Base-by-base conservation (phyloP, 1,140 invertebrate species). In the Ostrea denselamellosa region DNA sequence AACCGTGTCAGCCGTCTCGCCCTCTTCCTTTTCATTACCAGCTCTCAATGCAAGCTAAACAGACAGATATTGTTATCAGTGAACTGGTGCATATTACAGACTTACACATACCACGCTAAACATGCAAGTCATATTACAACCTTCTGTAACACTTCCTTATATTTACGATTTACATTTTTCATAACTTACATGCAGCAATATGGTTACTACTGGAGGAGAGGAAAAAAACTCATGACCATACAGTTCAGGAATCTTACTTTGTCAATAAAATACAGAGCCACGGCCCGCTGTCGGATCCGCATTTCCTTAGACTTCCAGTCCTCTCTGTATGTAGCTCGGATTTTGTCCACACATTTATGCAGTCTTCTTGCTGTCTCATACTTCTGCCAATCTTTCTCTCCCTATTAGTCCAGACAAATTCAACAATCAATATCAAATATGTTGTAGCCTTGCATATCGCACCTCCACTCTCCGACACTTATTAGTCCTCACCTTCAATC, bases 301-400 rank as follows among this genome's bases (percentile, higher is more conserved):
- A 99, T 99, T 95, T 99, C 99, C 94, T 99, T 99, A 3, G 98
- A 98, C 95, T 99, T 99, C 97, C 97, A 99, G 94, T 99, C 99
- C 87, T 97, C 96, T 83, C 96, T 96, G 95, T 99, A 99, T 90
- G 98, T 95, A 9, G 96, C 95, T 89, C 99, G 96, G 92, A 99
- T 99, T 87, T 93, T 94, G 92, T 95, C 94, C 19, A 95, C 93
- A 89, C 86, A 90, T 93, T 98, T 97, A 92, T 97, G 96, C 83
- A 99, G 95, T 92, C 97, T 97, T 86, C 99, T 96, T 1, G 99
- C 99, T 56, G 97, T 99, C 95, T 99, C 99, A 95, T 99, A 99
- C 93, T 99, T 99, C 94, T 99, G 97, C 97, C 97, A 99, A 96
- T 99, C 99, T 94, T 99, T 99, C 95, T 99, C 98, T 82, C 99